phyloP scores from a whole-genome alignment of 1,140 invertebrate species.

The Cotesia typhae region DNA sequence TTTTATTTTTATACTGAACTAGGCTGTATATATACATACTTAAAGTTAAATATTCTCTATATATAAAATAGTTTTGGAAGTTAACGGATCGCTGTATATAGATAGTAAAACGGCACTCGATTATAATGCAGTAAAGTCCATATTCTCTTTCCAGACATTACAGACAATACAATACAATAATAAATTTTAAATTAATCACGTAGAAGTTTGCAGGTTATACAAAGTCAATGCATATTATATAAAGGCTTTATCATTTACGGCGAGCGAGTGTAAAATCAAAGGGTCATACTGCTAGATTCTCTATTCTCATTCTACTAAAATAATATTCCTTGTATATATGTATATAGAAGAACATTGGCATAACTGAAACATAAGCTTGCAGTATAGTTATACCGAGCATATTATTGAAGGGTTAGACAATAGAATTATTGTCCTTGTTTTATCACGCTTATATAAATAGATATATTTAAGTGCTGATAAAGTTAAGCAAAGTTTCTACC shows the following conservation, averaged over 20 bases:
- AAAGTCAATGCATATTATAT: neutral
- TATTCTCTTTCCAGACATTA: neutral
- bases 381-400: neutral
- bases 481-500: constrained; percentile 6
- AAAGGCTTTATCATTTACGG: neutral
- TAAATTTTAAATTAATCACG: neutral
- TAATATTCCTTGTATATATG: neutral
- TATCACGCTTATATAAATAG: neutral
- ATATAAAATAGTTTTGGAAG: too few species aligned
- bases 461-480: neutral
- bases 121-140: too few species aligned
- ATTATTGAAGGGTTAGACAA: constrained; percentile 45
- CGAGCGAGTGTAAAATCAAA: constrained; percentile 9
- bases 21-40: too few species aligned
- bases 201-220: constrained; percentile 13
- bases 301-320: neutral
- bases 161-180: constrained; percentile 7
- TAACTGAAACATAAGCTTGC: constrained; percentile 23
- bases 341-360: neutral
- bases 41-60: too few species aligned
- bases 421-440: constrained; percentile 44
- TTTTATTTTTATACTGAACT: too few species aligned
- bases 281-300: neutral
- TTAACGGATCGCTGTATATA: too few species aligned
- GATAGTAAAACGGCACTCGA: too few species aligned